Conservation (phyloP, 2,113 vertebrate genomes). For the Oryzias woworae region DNA sequence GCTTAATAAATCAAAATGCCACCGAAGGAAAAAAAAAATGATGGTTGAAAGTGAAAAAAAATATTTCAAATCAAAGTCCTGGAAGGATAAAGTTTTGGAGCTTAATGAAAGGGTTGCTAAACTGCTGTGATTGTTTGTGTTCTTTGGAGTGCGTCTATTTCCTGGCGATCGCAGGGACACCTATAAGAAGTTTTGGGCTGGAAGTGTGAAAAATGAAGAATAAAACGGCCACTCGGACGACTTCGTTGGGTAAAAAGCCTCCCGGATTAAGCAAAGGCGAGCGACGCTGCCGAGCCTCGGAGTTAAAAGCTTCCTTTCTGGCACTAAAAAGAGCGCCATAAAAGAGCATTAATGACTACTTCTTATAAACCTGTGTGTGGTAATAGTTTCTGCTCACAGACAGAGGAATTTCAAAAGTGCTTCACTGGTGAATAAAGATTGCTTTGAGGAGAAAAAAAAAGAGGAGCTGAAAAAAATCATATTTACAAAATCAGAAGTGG, state of each 20-base stretch:
- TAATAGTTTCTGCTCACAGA: conserved; percentile 75
- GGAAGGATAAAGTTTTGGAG: neutral
- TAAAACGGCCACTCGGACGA: conserved; percentile 56
- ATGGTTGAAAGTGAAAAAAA: conserved; percentile 39
- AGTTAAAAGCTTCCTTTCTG: conserved; percentile 77
- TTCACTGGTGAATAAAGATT: conserved; percentile 76
- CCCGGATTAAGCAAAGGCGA: conserved; percentile 56
- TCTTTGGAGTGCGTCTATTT: conserved; percentile 16
- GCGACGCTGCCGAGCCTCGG: conserved; percentile 47
- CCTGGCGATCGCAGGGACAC: neutral
- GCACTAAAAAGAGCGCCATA: conserved; percentile 70
- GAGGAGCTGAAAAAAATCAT: conserved; percentile 66
- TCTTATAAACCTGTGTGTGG: conserved; percentile 76
- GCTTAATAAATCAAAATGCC: conserved; percentile 96
- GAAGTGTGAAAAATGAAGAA: conserved; percentile 36
- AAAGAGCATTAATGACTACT: conserved; percentile 79
- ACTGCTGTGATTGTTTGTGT: conserved; percentile 35
- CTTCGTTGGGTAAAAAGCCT: conserved; percentile 48
- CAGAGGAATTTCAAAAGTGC: conserved; percentile 78
- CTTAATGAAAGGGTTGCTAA: conserved; percentile 15
- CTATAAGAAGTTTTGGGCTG: conserved; percentile 11
- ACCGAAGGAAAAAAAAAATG: conserved; percentile 68
- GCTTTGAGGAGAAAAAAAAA: conserved; percentile 49
- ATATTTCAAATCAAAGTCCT: conserved; percentile 11
- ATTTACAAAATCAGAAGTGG: conserved; percentile 79